A percentile compares a stretch with the other conserved stretches of the same genome.
Conservation (phyloP, 2,888 invertebrate species). For the Spatulosminthurus flaviceps region DNA sequence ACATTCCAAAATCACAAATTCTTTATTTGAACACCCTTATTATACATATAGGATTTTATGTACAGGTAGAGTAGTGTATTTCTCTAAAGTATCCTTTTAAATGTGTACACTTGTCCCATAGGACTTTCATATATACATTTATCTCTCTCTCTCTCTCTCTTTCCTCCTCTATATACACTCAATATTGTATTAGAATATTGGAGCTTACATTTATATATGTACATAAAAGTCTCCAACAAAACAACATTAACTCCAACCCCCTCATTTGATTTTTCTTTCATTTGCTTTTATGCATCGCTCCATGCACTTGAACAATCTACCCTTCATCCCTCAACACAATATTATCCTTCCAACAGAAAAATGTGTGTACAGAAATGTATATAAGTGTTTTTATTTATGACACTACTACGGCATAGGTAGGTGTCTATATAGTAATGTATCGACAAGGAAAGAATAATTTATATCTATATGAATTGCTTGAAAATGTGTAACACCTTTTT, state of each 20-base stretch:
- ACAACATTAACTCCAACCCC: too few species aligned
- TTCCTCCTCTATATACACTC: too few species aligned
- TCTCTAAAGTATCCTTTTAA: neutral
- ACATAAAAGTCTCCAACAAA: neutral
- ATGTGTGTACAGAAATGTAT: neutral
- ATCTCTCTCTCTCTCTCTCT: too few species aligned
- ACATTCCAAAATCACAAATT: constrained; percentile 22
- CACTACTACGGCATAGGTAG: neutral
- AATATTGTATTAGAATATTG: too few species aligned
- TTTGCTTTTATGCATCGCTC: constrained; percentile 6
- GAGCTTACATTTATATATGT: too few species aligned
- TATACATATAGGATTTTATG: neutral
- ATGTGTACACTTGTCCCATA: neutral
- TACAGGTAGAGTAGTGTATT: neutral
- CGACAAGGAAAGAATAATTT: neutral
- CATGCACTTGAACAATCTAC: constrained; percentile 25
- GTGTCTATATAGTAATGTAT: neutral
- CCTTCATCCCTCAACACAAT: neutral
- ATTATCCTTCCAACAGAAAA: neutral
- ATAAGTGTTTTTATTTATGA: neutral
- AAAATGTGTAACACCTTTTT: constrained; percentile 23
- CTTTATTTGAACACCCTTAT: constrained; percentile 8
- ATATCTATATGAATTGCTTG: neutral
- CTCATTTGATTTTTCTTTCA: constrained; percentile 12
- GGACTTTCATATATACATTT: constrained; percentile 8